Conservation (phyloP, 1,140 invertebrate species). For the Euwallacea similis region DNA sequence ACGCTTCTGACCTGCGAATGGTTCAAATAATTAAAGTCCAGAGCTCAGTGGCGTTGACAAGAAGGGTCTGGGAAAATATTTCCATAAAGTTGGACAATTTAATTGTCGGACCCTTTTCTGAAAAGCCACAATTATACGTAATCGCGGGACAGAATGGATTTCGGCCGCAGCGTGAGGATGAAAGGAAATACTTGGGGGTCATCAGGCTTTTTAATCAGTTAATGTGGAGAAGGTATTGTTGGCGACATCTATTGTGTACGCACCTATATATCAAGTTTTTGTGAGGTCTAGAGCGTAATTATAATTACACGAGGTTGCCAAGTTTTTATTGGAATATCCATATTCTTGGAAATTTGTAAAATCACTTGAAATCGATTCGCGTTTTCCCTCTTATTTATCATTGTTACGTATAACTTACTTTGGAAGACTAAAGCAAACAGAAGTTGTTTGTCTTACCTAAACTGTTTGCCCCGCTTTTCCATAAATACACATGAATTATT, state of each 20-base stretch:
- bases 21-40: constrained; percentile 16
- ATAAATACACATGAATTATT: constrained; percentile 3
- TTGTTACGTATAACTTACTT: neutral
- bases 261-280: too few species aligned
- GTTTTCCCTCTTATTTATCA: too few species aligned
- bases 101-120: constrained; percentile 15
- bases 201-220: constrained; percentile 6
- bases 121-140: constrained; percentile 13
- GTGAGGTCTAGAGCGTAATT: too few species aligned
- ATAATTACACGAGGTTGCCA: too few species aligned
- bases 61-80: constrained; percentile 20
- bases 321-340: too few species aligned
- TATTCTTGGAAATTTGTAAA: too few species aligned
- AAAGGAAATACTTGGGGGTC: neutral
- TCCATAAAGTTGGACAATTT: constrained; percentile 22
- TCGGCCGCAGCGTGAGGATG: neutral
- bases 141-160: neutral
- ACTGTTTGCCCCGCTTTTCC: neutral
- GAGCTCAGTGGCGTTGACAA: neutral
- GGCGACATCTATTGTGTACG: neutral
- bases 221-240: neutral
- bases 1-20: neutral
- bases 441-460: neutral
- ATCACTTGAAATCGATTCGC: too few species aligned
- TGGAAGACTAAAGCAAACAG: constrained; percentile 1